Base-by-base conservation (phyloP, 2,797 vertebrate species). In the Sarcoramphus papa region DNA sequence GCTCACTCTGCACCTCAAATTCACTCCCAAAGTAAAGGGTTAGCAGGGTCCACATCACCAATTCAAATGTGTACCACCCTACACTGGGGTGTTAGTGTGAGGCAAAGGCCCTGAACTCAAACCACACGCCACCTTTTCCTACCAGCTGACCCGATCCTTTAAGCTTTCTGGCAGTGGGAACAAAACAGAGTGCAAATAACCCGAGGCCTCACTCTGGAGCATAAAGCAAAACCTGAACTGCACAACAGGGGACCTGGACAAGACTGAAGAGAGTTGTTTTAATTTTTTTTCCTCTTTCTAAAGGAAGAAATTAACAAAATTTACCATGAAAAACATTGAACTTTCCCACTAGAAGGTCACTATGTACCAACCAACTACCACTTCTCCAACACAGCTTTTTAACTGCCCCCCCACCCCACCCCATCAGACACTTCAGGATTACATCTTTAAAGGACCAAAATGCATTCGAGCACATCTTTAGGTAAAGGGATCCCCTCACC, bases 21-120 rank as follows among this genome's bases (percentile, higher is more conserved):
- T 31, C 51, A 10, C 33, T 57, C n/a, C 87, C 37, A 15, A 43
- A 57, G 41, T 2, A 30, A 50, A 56, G 56, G 14, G 48, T 0
- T 9, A 27, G 4, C 2, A 2, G 4, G 33, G 11, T 14, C 33
- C 59, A 8, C 21, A 64, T 6, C 53, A 63, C 7, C 0, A 0
- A 33, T 7, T 23, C 69, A 23, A 30, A 56, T 7, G 1, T 2
- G 41, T 25, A 10, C 12, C 19, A 10, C 54, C 15, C 40, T 28
- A 6, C 37, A 0, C 9, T 1, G 9, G 45, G 10, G 12, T 20
- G 54, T 22, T 6, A 22, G 57, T 0, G 2, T 5, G 19, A 88
- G 41, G 41, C 31, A 64, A 41, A 57, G n/a, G 57, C 69, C 60
- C 41, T 14, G 11, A 30, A 19, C 37, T 31, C 37, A 27, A 60